Conservation (phyloP, 2,113 vertebrate species). For the Mesoclemmys tuberculata region DNA sequence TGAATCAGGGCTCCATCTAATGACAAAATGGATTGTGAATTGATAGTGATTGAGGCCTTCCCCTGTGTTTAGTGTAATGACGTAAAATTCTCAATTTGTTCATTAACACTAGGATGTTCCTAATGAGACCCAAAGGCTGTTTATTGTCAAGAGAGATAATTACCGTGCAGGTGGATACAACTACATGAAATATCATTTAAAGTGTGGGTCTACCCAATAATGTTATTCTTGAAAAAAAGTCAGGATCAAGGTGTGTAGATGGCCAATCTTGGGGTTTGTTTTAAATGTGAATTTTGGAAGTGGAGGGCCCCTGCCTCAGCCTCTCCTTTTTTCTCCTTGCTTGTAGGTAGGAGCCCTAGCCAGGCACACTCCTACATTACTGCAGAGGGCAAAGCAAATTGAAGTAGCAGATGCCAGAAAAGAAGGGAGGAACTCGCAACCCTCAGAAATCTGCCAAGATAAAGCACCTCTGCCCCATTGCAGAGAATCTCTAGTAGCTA, state of each 20-base stretch:
- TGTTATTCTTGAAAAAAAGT: background rate
- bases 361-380: background rate
- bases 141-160: constrained; percentile 10
- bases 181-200: background rate
- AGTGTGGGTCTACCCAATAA: background rate
- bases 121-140: constrained; percentile 38
- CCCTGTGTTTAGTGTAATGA: background rate
- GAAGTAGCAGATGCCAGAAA: background rate
- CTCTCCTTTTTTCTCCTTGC: background rate
- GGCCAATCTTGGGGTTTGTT: background rate
- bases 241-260: background rate
- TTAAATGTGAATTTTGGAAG: background rate
- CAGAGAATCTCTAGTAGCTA: background rate
- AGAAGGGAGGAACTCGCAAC: background rate
- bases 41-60: background rate
- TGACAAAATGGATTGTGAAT: background rate
- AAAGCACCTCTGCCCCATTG: background rate
- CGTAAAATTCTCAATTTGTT: constrained; percentile 1
- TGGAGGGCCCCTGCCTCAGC: background rate
- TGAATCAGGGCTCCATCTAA: background rate
- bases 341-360: background rate
- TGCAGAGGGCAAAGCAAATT: background rate
- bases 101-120: constrained; percentile 36
- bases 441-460: background rate
- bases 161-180: constrained; percentile 23